phyloP scores from a whole-genome alignment of 2,888 invertebrate genomes.

The Limnephilus rhombicus region DNA sequence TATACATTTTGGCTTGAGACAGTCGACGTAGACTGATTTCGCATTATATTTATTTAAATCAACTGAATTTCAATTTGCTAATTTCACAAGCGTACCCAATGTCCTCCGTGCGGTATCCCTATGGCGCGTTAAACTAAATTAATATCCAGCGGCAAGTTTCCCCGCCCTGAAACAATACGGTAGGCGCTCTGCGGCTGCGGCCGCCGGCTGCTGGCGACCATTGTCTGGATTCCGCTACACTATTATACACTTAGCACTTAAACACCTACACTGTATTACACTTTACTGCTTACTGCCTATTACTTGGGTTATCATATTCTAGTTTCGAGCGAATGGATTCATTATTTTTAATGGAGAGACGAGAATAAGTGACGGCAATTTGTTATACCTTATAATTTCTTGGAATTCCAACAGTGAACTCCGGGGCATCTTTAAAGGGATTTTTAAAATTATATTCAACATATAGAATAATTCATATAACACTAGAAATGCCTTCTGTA shows the following conservation, averaged over 20 bases:
- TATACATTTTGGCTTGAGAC: too few relatives aligned
- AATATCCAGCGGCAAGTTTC: slow-evolving; percentile 22
- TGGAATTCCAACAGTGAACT: background rate
- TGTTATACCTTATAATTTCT: background rate
- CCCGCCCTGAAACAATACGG: background rate
- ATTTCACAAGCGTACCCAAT: background rate
- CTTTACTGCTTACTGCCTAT: background rate
- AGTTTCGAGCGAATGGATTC: background rate
- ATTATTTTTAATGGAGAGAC: background rate
- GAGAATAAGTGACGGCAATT: background rate
- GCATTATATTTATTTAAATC: background rate
- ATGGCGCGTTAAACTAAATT: background rate
- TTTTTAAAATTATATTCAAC: background rate
- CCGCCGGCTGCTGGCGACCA: background rate
- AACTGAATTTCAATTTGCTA: background rate
- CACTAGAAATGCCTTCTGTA: too few relatives aligned
- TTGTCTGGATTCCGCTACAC: background rate
- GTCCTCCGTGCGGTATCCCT: background rate
- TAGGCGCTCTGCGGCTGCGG: background rate
- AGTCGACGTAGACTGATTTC: too few relatives aligned
- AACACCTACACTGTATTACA: background rate
- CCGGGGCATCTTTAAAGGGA: background rate
- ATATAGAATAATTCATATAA: too few relatives aligned
- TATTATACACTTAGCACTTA: background rate
- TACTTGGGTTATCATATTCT: background rate